Percentiles rank a stretch among this genome's conserved stretches.
Evolutionary conservation across 2,888 invertebrate species (phyloP).

Genomic region (Polia nebulosa): DNA sequence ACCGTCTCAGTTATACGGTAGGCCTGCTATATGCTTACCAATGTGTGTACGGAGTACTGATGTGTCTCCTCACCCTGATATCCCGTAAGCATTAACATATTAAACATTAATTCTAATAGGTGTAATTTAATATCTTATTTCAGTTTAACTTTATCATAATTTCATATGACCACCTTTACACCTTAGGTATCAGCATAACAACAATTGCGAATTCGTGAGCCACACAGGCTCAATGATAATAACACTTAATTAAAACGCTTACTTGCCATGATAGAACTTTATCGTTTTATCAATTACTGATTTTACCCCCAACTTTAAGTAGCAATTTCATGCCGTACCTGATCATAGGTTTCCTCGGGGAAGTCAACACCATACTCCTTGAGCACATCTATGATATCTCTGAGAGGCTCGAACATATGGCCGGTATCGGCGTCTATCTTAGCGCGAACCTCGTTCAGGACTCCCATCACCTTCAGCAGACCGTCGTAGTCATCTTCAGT

Average conservation of each 20-base stretch:
- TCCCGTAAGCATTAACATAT: conserved; percentile 65
- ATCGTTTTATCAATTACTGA: neutral
- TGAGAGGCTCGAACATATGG: conserved; percentile 97
- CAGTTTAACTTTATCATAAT: too few species aligned
- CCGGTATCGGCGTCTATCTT: conserved; percentile 93
- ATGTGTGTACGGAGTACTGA: conserved; percentile 83
- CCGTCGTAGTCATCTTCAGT: conserved; percentile 96
- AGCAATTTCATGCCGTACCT: conserved; percentile 85
- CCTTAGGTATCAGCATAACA: neutral
- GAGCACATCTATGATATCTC: conserved; percentile 96
- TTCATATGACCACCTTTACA: neutral
- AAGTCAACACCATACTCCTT: conserved; percentile 97
- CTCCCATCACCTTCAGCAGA: conserved; percentile 95
- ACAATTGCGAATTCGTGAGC: neutral
- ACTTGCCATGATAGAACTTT: neutral
- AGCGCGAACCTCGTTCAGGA: conserved; percentile 95
- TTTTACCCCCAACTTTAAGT: neutral
- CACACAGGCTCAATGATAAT: too few species aligned
- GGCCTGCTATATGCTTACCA: conserved; percentile 77
- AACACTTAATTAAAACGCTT: neutral
- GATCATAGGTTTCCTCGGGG: conserved; percentile 94
- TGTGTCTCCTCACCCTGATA: conserved; percentile 70
- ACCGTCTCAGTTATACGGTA: neutral
- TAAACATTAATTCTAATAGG: conserved; percentile 3
- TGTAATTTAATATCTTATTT: too few species aligned